Conservation (phyloP, 2,797 vertebrate genomes). For the Bovichtus variegatus region DNA sequence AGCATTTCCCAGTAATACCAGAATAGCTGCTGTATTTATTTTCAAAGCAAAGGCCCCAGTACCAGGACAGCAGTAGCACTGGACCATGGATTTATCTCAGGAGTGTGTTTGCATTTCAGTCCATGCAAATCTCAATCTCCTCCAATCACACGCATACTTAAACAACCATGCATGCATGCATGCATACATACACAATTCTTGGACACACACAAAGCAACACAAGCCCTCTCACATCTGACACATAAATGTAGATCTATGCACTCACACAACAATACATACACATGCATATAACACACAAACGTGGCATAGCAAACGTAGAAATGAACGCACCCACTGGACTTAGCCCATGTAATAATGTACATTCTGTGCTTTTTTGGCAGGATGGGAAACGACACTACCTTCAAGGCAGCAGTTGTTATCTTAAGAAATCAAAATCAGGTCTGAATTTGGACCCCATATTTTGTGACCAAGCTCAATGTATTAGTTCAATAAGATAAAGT, state of each 20-base stretch:
- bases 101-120: constrained; percentile 59
- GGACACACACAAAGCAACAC: constrained; percentile 22
- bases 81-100: constrained; percentile 61
- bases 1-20: constrained; percentile 66
- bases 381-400: neutral
- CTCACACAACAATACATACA: constrained; percentile 3
- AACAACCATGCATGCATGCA: constrained; percentile 29
- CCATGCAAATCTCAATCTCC: constrained; percentile 48
- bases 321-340: neutral
- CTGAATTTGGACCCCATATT: neutral
- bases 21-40: constrained; percentile 68
- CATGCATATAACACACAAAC: neutral
- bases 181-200: constrained; percentile 36
- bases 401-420: neutral
- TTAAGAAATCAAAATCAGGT: neutral
- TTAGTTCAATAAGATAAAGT: neutral
- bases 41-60: constrained; percentile 54
- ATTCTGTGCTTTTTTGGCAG: constrained; percentile 1
- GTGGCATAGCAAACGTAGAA: neutral
- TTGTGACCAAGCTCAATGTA: neutral
- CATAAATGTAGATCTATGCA: neutral
- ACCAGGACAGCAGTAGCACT: constrained; percentile 68
- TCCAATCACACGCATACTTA: constrained; percentile 44
- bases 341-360: neutral
- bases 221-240: neutral